phyloP scores from a whole-genome alignment of 2,888 invertebrate species.

The Lysandra bellargus region DNA sequence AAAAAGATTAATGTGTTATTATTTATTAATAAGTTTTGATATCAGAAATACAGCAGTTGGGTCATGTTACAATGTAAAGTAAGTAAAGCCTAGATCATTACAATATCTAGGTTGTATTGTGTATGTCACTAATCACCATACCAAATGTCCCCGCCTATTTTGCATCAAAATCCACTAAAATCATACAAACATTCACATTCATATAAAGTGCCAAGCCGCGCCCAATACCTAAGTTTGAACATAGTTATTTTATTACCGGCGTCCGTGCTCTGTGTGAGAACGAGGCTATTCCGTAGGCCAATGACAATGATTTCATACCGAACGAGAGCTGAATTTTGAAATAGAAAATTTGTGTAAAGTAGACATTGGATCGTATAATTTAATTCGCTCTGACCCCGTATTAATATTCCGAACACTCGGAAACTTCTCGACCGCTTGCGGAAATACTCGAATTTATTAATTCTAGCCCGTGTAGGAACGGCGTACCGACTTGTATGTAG shows the following conservation, averaged over 20 bases:
- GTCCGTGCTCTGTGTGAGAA: constrained; percentile 35
- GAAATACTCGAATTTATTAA: constrained; percentile 72
- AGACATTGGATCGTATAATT: constrained; percentile 64
- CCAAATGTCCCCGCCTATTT: background rate
- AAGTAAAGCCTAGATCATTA: no score
- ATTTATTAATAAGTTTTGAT: no score
- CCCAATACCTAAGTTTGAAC: constrained; percentile 31
- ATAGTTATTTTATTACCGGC: constrained; percentile 34
- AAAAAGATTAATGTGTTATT: background rate
- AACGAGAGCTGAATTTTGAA: constrained; percentile 65
- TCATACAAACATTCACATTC: background rate
- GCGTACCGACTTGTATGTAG: constrained; percentile 40
- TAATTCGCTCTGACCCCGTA: constrained; percentile 72
- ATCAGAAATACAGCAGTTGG: no score
- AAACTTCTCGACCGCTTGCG: constrained; percentile 69
- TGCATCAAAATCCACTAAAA: background rate
- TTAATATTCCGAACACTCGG: constrained; percentile 78
- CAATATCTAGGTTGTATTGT: background rate
- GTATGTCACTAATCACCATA: background rate
- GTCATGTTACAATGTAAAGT: no score
- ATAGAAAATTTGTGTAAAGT: constrained; percentile 67
- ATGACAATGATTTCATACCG: constrained; percentile 62
- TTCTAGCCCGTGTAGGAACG: constrained; percentile 56
- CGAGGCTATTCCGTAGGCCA: constrained; percentile 35
- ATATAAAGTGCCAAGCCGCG: constrained; percentile 23